phyloP scores from a whole-genome alignment of 1,140 invertebrate genomes.

The Pogonognathellus flavescens region DNA sequence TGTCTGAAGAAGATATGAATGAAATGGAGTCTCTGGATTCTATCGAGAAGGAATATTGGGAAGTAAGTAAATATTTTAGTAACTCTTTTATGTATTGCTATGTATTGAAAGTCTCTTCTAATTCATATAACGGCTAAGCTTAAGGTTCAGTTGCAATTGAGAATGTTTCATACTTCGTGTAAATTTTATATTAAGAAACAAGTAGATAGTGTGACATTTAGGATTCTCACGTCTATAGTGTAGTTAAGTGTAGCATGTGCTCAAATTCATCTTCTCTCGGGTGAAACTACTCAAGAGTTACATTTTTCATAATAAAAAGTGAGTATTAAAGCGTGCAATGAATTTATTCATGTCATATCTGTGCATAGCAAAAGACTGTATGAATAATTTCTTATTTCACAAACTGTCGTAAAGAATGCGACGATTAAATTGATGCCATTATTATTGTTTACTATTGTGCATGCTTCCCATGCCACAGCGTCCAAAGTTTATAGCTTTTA shows the following conservation, averaged over 20 bases:
- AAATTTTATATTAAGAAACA: too few relatives aligned
- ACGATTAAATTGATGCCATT: neutral
- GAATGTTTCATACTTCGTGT: neutral
- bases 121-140: too few relatives aligned
- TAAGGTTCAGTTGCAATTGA: too few relatives aligned
- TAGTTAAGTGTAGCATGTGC: neutral
- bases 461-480: too few relatives aligned
- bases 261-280: neutral
- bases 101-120: neutral
- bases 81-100: neutral
- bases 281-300: neutral
- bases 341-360: neutral
- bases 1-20: constrained; percentile 69
- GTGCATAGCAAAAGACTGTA: neutral
- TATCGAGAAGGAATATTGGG: constrained; percentile 70
- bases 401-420: neutral
- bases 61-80: constrained; percentile 66
- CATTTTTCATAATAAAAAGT: neutral
- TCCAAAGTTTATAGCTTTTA: too few relatives aligned
- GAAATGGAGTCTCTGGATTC: constrained; percentile 69
- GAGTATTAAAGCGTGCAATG: neutral
- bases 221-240: neutral
- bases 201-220: neutral
- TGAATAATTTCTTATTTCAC: constrained; percentile 13
- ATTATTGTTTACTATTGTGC: neutral